Base-by-base conservation (phyloP, 2,888 invertebrate genomes). In the Volucella inanis region DNA sequence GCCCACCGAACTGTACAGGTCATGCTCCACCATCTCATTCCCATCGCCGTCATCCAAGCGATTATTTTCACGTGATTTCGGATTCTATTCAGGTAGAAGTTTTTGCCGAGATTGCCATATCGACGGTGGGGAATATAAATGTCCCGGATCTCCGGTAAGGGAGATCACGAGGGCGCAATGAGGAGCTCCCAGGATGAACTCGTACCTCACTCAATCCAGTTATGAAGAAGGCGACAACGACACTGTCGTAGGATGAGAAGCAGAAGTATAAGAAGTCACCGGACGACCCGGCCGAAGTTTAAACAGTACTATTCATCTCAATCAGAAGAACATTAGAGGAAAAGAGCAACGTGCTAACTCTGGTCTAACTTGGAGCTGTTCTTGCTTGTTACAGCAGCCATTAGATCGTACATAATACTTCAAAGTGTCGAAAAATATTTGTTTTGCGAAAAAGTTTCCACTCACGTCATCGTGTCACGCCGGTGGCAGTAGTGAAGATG, bases 11-110 rank as follows among this genome's bases (percentile, higher is more conserved):
- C 77, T 54, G 50, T 64, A 76, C 50, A 64, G 22, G 65, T 49
- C 61, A 57, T 62, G 50, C 61, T 50, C 45, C 47, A 45, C 67
- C 71, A 65, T 68, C 61, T 55, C 67, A 75, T 45, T 59, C 49
- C 59, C 14, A 31, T 79, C 79, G 65, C 62, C 80, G 75, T 81
- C 76, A 81, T 65, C 65, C 71, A 71, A 67, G 61, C 81, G 84
- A 85, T 80, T 80, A 77, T 86, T 68, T 86, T 82, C 77, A 86
- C 82, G 72, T 86, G 81, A 86, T 86, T 86, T 86, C 52, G 64
- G 62, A 86, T 86, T 86, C 86, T 22, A 62, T 82, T 86, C 86
- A 85, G 85, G 85, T 81, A 70, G 67, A 81, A 64, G 54, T 76
- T 85, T 76, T 77, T 47, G 49, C 61, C 54, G 70, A 77, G 68